Base-by-base conservation (phyloP, 2,797 vertebrate genomes). In the Rhinoraja longicauda region DNA sequence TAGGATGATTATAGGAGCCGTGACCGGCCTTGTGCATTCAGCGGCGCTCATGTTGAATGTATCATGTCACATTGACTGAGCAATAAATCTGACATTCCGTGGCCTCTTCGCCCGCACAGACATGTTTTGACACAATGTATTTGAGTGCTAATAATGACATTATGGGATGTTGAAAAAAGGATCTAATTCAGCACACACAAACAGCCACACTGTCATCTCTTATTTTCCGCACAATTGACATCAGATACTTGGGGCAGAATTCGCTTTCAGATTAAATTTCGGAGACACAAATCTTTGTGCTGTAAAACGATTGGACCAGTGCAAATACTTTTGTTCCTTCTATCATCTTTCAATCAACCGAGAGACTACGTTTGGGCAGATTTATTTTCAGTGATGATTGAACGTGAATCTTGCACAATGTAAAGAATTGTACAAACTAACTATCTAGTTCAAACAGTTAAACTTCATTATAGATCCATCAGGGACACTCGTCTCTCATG, bases 81-180 rank as follows among this genome's bases (percentile, higher is more conserved):
- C 95, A 96, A 94, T 94, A 95, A 94, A 94, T 94, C 94, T 94
- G 81, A 94, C 94, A 95, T 95, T 94, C 94, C 94, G 94, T 91
- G 93, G 96, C 95, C 95, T 96, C 94, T 96, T 95, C 96, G 94
- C 94, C 94, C 95, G 93, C 94, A 94, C 94, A 96, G 96, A 96
- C 95, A 95, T 95, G 94, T 96, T 96, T 96, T 97, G 96, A 96
- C 96, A 96, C 95, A 95, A 95, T 95, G 96, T 95, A 96, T 97
- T 96, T 96, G 96, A 96, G 96, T 96, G 95, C 97, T 97, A 97
- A 97, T 97, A 97, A 97, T 97, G 96, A 97, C 96, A 97, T 97
- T 97, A 97, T 96, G 96, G 96, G 96, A 96, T 96, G 96, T 95
- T 94, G 96, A 95, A 94, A 96, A 96, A 96, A 95, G 96, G 96